These are phyloP conservation scores for Halichoeres trimaculatus DNA, from an alignment of 2,113 vertebrate species.

Conservation along the genomic window DNA sequence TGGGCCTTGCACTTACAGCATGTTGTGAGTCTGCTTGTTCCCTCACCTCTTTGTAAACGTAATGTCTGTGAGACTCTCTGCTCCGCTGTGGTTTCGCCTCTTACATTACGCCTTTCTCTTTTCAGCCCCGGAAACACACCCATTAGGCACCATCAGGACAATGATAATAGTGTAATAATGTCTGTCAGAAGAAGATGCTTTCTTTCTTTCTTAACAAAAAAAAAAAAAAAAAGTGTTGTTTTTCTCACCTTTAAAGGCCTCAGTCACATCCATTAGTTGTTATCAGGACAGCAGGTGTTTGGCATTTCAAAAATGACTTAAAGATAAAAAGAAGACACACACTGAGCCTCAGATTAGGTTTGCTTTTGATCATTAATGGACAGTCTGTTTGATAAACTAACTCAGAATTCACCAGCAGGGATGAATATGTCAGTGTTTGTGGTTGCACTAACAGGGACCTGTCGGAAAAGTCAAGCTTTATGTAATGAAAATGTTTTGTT, in stretches of 20 bases:
- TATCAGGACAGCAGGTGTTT: slow-evolving; percentile 13
- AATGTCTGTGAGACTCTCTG: slow-evolving; percentile 25
- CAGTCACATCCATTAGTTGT: slow-evolving; percentile 25
- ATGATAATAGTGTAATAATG: slow-evolving; percentile 23
- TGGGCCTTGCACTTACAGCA: slow-evolving; percentile 28
- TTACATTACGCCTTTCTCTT: slow-evolving; percentile 16
- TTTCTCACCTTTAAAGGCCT: slow-evolving; percentile 15
- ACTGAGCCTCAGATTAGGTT: neutral
- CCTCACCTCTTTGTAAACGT: slow-evolving; percentile 10
- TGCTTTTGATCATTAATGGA: neutral
- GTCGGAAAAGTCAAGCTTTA: too few species aligned
- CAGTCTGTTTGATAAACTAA: neutral
- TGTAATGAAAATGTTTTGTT: neutral
- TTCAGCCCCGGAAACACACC: neutral
- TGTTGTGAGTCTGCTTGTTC: slow-evolving; percentile 39
- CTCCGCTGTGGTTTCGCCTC: slow-evolving; percentile 8
- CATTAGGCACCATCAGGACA: slow-evolving; percentile 5
- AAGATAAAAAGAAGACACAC: slow-evolving; percentile 1
- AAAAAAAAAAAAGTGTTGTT: slow-evolving; percentile 3
- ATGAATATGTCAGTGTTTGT: neutral
- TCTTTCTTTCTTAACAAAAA: too few species aligned
- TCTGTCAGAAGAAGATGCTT: slow-evolving; percentile 15
- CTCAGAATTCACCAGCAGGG: neutral
- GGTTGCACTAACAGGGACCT: neutral
- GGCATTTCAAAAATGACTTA: neutral